These are phyloP conservation scores for Delichon dasypus DNA, from an alignment of 2,797 vertebrate genomes.

Conservation along the genomic window DNA sequence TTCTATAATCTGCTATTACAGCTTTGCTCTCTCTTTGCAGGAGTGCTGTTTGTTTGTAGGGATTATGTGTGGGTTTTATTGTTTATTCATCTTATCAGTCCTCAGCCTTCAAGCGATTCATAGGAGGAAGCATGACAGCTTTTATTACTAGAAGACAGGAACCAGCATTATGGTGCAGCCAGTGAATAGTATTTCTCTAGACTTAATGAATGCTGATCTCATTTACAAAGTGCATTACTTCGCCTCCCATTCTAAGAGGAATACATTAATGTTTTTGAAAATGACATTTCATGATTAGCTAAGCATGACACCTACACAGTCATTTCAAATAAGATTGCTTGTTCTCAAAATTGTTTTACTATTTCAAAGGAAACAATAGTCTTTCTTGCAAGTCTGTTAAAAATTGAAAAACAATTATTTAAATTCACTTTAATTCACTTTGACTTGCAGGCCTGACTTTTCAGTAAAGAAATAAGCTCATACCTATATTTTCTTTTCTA, in stretches of 20 bases:
- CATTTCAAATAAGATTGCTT: slow-evolving; percentile 57
- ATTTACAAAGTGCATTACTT: slow-evolving; percentile 47
- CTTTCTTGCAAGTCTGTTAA: slow-evolving; percentile 21
- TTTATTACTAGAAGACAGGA: slow-evolving; percentile 37
- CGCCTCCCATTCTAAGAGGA: slow-evolving; percentile 25
- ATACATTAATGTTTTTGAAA: slow-evolving; percentile 55
- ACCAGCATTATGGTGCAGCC: neutral
- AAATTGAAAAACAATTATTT: slow-evolving; percentile 43
- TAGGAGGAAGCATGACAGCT: slow-evolving; percentile 17
- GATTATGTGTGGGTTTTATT: neutral
- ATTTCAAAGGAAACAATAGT: slow-evolving; percentile 42
- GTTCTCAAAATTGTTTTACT: slow-evolving; percentile 52
- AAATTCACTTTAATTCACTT: slow-evolving; percentile 64
- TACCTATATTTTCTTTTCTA: neutral
- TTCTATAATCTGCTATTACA: neutral
- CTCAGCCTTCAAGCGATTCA: neutral
- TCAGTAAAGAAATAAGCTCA: slow-evolving; percentile 16
- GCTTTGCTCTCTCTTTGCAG: neutral
- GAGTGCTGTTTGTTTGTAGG: neutral
- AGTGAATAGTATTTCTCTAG: slow-evolving; percentile 14
- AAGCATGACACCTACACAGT: slow-evolving; percentile 46
- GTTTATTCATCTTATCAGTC: neutral
- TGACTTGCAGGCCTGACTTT: slow-evolving; percentile 3
- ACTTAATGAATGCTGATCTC: slow-evolving; percentile 39
- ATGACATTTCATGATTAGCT: slow-evolving; percentile 67